Conservation (phyloP, 2,888 invertebrate genomes). For the Rhamnusium bicolor region DNA sequence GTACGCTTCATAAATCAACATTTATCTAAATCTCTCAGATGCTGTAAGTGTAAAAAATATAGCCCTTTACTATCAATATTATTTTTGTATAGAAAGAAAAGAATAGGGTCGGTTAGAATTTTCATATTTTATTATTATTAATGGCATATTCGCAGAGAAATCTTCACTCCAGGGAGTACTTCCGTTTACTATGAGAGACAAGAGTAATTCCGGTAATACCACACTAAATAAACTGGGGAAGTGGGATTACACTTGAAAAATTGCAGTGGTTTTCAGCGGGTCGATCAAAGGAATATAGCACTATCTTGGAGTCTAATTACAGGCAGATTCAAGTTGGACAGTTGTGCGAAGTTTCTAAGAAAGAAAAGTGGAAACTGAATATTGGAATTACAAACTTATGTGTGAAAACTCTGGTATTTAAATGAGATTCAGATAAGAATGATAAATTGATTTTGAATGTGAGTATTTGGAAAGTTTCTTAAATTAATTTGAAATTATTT, state of each 20-base stretch:
- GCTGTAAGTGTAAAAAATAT: background rate
- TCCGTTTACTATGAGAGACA: slow-evolving; percentile 54
- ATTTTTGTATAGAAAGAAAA: background rate
- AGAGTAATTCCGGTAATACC: slow-evolving; percentile 60
- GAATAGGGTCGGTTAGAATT: background rate
- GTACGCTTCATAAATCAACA: background rate
- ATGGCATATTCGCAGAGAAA: slow-evolving; percentile 46
- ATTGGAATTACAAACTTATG: background rate
- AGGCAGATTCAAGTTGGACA: slow-evolving; percentile 6
- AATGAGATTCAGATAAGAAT: background rate
- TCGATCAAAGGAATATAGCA: slow-evolving; percentile 3
- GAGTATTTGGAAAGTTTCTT: background rate
- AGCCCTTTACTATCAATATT: background rate
- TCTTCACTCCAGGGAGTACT: slow-evolving; percentile 47
- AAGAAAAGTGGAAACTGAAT: background rate
- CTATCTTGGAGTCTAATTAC: background rate
- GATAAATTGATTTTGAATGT: background rate
- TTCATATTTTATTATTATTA: slow-evolving; percentile 50
- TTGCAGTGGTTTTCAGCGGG: slow-evolving; percentile 55
- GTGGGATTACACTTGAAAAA: slow-evolving; percentile 65
- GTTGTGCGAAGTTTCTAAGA: background rate
- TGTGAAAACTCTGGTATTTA: background rate
- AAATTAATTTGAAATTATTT: background rate
- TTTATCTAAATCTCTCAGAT: background rate
- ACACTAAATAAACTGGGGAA: slow-evolving; percentile 64